Conservation (phyloP, 2,113 vertebrate species). For the Trematocara zebra region DNA sequence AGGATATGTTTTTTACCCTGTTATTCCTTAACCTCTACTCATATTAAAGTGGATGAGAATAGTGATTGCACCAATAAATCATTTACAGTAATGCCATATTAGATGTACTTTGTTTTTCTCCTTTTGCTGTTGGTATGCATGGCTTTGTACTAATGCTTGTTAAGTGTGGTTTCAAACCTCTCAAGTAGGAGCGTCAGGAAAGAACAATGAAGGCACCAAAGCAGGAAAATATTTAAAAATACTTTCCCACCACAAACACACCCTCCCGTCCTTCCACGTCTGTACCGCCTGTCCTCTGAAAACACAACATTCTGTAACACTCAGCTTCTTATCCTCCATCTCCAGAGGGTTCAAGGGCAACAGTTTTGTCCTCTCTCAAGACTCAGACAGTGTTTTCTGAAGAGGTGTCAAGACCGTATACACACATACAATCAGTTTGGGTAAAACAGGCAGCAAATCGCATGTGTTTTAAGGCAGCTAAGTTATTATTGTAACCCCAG, state of each 20-base stretch:
- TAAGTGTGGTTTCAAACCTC: not conserved
- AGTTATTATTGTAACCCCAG: conserved; percentile 62
- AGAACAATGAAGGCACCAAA: not conserved
- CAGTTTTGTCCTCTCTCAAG: conserved; percentile 39
- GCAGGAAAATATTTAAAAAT: not conserved
- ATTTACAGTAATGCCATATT: not conserved
- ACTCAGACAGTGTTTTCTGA: conserved; percentile 11
- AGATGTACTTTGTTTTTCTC: not conserved
- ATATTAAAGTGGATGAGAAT: not conserved
- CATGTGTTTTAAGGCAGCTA: conserved; percentile 7
- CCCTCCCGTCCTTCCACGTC: not conserved
- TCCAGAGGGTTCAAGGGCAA: conserved; percentile 49
- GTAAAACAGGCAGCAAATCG: conserved; percentile 28
- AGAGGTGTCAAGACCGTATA: not conserved
- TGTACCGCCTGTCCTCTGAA: conserved; percentile 5
- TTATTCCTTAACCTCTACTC: not conserved
- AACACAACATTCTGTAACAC: conserved; percentile 49
- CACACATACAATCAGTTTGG: not conserved
- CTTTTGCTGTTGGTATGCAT: not conserved
- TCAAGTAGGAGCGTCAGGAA: not conserved
- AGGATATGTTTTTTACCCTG: not conserved
- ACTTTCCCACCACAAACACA: not conserved
- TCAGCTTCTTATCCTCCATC: conserved; percentile 10
- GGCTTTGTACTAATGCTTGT: not conserved
- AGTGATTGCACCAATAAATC: not conserved